Evolutionary conservation across 2,797 vertebrate genomes (phyloP), one percentile per base, ranked within the genome.

Genomic region (Galaxias olidus): DNA sequence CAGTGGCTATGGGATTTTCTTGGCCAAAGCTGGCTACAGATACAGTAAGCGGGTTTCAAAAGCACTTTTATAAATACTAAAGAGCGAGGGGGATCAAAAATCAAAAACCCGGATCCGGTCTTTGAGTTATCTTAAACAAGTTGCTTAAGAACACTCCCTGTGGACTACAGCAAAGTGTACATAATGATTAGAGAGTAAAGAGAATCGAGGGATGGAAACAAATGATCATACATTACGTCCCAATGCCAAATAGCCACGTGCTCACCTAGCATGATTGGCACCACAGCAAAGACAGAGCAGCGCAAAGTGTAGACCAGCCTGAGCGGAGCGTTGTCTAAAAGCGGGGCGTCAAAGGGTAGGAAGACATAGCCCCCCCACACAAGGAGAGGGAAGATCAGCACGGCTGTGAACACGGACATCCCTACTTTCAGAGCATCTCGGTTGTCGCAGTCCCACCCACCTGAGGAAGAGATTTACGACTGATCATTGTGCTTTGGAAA

Each of bases 191-290:
- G 50, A 52, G 50, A 52, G n/a, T 17, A 15, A 8, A 12, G 20
- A 13, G 13, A 40, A 6, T 13, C 30, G 11, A 14, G 12, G 19
- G 52, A 6, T 30, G 9, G 10, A 14, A 13, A 51, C 5, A 51
- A 14, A 8, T 17, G 8, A n/a, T 45, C 63, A 15, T 45, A 46
- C 41, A 59, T 49, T 10, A 41, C 6, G 30, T 6, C 30, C 30
- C 30, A 53, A 20, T 52, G 10, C 14, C 44, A 14, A 4, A 4
- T 4, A 18, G 45, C 19, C 30, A 8, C 48, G 49, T 20, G 42
- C 94, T 93, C 74, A 98, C 96, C 96, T 11, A 98, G 82, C 0
- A 95, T 0, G 0, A 97, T 86, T 64, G 96, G 96, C 1, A 92
- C 75, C 0, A 91, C 85, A 8, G 94, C 94, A 0, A 98, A 98